Percentiles rank a stretch among this genome's conserved stretches.
These are phyloP conservation scores for Patella vulgata DNA, from an alignment of 1,140 invertebrate genomes.

Conservation along the genomic window DNA sequence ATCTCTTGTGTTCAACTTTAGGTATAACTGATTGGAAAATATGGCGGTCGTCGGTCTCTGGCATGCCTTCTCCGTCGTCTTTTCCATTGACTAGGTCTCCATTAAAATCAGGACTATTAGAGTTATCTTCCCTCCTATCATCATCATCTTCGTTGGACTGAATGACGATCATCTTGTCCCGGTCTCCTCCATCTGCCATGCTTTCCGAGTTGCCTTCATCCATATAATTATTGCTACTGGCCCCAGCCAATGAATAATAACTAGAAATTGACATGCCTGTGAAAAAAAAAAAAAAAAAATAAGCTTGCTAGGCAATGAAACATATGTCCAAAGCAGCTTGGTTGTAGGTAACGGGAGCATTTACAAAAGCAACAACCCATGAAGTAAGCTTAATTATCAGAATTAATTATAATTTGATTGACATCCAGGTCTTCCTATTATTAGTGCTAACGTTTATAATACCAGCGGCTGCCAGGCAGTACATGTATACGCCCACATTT, in stretches of 20 bases:
- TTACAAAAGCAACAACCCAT: no score
- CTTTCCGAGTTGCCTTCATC: conserved; percentile 19
- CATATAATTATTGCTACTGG: conserved; percentile 8
- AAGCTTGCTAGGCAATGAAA: no score
- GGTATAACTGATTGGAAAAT: neutral
- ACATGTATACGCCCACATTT: no score
- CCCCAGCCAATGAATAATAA: conserved; percentile 19
- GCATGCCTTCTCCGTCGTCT: conserved; percentile 6
- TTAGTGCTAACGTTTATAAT: no score
- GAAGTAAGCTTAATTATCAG: no score
- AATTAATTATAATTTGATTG: no score
- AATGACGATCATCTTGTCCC: conserved; percentile 46
- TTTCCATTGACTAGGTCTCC: conserved; percentile 26
- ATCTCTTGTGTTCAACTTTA: neutral
- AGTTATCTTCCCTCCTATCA: conserved; percentile 12
- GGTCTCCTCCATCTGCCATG: conserved; percentile 33
- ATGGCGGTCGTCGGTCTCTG: neutral
- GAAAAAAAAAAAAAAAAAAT: no score
- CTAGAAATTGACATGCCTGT: conserved; percentile 26
- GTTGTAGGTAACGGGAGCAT: no score
- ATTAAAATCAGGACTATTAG: conserved; percentile 13
- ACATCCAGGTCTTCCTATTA: no score
- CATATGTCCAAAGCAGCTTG: no score
- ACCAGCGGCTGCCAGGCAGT: no score
- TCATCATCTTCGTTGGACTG: conserved; percentile 28